These are phyloP conservation scores for Sula dactylatra DNA, from an alignment of 2,113 vertebrate genomes.

Conservation along the genomic window DNA sequence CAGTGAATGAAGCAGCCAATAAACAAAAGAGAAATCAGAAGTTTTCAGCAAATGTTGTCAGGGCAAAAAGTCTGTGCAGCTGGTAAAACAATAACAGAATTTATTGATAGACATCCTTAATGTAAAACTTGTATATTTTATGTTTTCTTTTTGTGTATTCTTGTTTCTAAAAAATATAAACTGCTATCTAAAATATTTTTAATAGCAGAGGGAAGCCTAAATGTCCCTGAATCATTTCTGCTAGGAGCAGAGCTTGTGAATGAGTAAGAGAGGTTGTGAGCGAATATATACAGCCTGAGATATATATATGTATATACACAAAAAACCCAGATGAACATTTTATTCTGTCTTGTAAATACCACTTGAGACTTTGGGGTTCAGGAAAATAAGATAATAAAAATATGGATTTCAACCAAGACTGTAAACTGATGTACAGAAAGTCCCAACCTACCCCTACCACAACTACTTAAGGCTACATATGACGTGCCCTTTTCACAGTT, in stretches of 20 bases:
- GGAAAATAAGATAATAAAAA: background rate
- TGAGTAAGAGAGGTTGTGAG: too few relatives aligned
- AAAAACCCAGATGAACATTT: background rate
- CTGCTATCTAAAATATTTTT: too few relatives aligned
- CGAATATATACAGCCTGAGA: too few relatives aligned
- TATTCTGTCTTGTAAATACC: background rate
- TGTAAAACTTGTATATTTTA: background rate
- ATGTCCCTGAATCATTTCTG: too few relatives aligned
- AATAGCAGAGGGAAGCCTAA: too few relatives aligned
- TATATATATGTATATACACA: too few relatives aligned
- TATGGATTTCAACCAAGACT: background rate
- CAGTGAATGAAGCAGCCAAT: background rate
- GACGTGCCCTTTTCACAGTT: background rate
- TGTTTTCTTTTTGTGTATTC: background rate
- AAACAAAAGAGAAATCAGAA: background rate
- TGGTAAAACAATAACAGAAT: background rate
- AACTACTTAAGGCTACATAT: background rate
- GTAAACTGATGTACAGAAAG: background rate
- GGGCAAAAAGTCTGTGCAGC: background rate
- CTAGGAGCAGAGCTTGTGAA: too few relatives aligned
- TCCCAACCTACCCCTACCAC: background rate
- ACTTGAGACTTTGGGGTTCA: background rate
- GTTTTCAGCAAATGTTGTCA: background rate
- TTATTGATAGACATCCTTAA: background rate
- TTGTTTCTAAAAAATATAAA: too few relatives aligned